These are phyloP conservation scores for Lontra canadensis DNA, from an alignment of 2,113 vertebrate species.

Conservation along the genomic window DNA sequence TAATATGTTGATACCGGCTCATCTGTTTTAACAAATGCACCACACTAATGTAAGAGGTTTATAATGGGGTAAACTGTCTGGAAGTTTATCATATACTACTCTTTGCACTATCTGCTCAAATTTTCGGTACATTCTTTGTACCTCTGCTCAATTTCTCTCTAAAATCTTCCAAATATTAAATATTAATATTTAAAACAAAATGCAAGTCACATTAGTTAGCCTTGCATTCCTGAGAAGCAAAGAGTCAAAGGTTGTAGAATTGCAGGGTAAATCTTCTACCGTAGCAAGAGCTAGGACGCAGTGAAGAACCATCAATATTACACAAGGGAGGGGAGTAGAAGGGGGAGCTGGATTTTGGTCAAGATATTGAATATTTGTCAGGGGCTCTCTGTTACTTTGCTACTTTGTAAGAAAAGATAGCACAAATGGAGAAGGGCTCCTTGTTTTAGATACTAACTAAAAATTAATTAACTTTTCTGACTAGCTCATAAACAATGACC, in stretches of 20 bases:
- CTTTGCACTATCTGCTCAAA: not conserved
- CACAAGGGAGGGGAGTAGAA: not conserved
- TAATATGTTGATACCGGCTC: not conserved
- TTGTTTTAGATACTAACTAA: constrained; percentile 62
- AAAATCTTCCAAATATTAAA: not conserved
- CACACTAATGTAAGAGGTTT: not conserved
- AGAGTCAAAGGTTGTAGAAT: not conserved
- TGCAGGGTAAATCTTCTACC: not conserved
- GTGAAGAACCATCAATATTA: constrained; percentile 22
- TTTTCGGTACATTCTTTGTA: not conserved
- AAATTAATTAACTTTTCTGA: constrained; percentile 65
- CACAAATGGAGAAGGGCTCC: not conserved
- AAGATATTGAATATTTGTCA: constrained; percentile 49
- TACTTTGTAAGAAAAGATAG: constrained; percentile 54
- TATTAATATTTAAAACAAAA: not conserved
- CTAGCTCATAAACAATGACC: constrained; percentile 53
- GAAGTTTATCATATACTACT: not conserved
- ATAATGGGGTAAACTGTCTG: not conserved
- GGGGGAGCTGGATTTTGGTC: not conserved
- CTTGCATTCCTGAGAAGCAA: not conserved
- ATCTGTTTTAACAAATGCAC: not conserved
- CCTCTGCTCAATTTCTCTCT: not conserved
- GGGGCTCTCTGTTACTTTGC: not conserved
- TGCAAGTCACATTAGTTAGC: rapidly evolving
- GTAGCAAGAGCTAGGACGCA: not conserved